phyloP scores from a whole-genome alignment of 2,797 vertebrate species.

The Danionella dracula region DNA sequence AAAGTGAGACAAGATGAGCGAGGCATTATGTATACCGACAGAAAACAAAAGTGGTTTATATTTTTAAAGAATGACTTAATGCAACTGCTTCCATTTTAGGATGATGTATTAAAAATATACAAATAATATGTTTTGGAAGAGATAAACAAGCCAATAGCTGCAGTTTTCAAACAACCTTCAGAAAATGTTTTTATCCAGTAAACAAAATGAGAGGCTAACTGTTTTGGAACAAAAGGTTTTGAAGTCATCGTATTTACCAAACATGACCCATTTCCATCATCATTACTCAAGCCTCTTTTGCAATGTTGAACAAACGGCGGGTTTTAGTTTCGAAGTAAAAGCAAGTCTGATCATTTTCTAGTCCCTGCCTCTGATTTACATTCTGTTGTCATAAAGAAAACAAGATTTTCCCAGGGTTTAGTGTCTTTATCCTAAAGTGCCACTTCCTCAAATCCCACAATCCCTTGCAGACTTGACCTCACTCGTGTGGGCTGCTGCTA shows the following conservation, averaged over 20 bases:
- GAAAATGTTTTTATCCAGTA: too few relatives aligned
- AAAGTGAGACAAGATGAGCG: too few relatives aligned
- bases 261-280: too few relatives aligned
- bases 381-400: background rate
- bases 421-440: background rate
- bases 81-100: too few relatives aligned
- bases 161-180: too few relatives aligned
- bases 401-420: background rate
- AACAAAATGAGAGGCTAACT: background rate
- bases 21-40: too few relatives aligned
- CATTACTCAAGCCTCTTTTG: background rate
- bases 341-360: background rate
- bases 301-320: background rate
- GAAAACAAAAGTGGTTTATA: too few relatives aligned
- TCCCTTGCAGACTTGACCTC: constrained; percentile 11
- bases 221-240: background rate
- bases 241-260: background rate
- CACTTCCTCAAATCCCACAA: background rate
- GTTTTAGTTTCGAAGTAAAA: background rate
- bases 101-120: too few relatives aligned
- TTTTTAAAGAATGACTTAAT: too few relatives aligned
- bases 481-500: background rate
- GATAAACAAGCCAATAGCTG: background rate
- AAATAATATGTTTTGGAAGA: too few relatives aligned
- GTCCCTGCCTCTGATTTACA: background rate